Percentiles rank a stretch among this genome's conserved stretches.
Conservation (phyloP, 53 echinoderm and acorn worm genomes). For the Holothuria leucospilota region DNA sequence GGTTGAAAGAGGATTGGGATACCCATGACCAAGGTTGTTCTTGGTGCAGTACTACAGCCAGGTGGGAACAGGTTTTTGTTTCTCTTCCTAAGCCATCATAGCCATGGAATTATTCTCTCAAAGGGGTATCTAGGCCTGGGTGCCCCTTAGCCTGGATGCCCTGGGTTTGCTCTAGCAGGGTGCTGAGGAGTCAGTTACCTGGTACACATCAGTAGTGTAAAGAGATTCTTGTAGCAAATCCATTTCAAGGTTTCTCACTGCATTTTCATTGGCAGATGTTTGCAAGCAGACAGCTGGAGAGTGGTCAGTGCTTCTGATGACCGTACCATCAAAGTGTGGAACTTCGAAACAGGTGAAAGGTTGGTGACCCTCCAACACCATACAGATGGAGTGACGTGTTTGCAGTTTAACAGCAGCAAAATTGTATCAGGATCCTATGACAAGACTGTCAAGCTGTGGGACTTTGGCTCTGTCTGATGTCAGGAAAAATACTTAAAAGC, state of each 20-base stretch:
- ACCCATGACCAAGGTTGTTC: too few relatives aligned
- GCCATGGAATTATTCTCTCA: too few relatives aligned
- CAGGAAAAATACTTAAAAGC: background rate
- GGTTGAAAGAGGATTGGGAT: too few relatives aligned
- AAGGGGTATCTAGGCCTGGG: too few relatives aligned
- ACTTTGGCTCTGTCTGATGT: slow-evolving; percentile 83
- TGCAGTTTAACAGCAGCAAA: slow-evolving; percentile 97
- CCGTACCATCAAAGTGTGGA: slow-evolving; percentile 98
- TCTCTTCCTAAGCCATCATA: too few relatives aligned
- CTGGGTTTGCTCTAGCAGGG: too few relatives aligned
- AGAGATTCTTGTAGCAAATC: background rate
- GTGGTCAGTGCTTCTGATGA: slow-evolving; percentile 97
- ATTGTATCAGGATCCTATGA: slow-evolving; percentile 98
- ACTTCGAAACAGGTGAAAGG: slow-evolving; percentile 93
- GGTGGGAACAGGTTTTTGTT: too few relatives aligned
- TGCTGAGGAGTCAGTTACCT: background rate
- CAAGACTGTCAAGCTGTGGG: slow-evolving; percentile 97
- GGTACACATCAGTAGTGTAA: background rate
- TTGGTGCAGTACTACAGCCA: too few relatives aligned
- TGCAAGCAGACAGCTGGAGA: slow-evolving; percentile 94
- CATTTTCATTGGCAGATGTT: slow-evolving; percentile 64
- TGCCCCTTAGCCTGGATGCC: too few relatives aligned
- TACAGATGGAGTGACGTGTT: slow-evolving; percentile 94
- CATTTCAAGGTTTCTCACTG: too few relatives aligned
- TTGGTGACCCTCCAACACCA: slow-evolving; percentile 92